Conservation (phyloP, 2,888 invertebrate genomes). For the Hyles lineata region DNA sequence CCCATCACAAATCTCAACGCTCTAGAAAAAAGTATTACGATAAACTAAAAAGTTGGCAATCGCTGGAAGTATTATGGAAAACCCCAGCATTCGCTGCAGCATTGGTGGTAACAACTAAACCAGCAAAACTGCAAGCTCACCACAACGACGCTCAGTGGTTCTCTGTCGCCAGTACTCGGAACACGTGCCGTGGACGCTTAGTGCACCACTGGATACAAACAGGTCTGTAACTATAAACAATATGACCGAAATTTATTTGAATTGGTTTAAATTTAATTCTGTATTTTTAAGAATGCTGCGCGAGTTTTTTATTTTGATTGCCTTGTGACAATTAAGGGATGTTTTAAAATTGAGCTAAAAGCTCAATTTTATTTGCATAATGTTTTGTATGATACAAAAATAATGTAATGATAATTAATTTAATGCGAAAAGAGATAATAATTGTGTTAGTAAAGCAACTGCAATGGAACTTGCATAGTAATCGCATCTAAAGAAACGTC, state of each 20-base stretch:
- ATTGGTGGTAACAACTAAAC: slow-evolving; percentile 33
- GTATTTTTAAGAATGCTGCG: not conserved
- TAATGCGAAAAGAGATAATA: no score
- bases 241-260: not conserved
- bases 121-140: slow-evolving; percentile 55
- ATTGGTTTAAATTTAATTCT: not conserved
- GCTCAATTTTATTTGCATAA: no score
- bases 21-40: no score
- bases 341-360: no score
- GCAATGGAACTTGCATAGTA: no score
- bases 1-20: no score
- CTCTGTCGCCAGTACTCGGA: not conserved
- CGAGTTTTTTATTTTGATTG: not conserved
- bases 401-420: no score
- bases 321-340: no score
- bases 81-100: slow-evolving; percentile 43
- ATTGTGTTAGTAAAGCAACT: no score
- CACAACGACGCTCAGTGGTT: slow-evolving; percentile 26
- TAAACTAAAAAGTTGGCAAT: slow-evolving; percentile 43
- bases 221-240: slow-evolving; percentile 8
- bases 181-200: not conserved
- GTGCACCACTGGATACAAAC: not conserved
- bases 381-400: no score
- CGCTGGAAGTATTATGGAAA: slow-evolving; percentile 54
- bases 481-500: no score